Evolutionary conservation across 2,113 vertebrate genomes (phyloP).

Genomic region (Meleagris gallopavo): DNA sequence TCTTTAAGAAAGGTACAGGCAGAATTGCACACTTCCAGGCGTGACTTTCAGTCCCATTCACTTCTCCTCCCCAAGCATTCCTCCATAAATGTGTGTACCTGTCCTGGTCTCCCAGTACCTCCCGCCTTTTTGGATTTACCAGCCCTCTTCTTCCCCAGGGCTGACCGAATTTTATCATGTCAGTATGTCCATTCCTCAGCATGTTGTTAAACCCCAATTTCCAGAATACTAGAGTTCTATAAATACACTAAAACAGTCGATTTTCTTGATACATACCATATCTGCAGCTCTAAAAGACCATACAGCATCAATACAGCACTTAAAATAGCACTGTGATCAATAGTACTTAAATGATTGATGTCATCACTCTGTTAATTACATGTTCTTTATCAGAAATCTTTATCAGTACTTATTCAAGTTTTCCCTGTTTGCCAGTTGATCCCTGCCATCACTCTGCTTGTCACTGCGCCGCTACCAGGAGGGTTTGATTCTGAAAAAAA

Average conservation of each 20-base stretch:
- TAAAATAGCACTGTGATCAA: neutral
- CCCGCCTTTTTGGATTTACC: neutral
- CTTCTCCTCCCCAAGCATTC: neutral
- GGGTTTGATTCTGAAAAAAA: neutral
- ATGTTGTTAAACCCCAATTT: neutral
- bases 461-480: neutral
- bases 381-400: neutral
- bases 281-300: neutral
- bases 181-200: neutral
- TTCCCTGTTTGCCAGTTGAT: neutral
- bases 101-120: accelerated
- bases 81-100: neutral
- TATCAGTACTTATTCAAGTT: neutral
- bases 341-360: neutral
- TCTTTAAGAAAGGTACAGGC: neutral
- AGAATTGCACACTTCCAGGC: neutral
- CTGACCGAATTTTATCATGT: neutral
- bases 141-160: neutral
- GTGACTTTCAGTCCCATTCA: neutral
- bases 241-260: neutral
- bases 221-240: neutral
- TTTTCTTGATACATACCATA: neutral
- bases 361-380: neutral
- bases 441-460: neutral
- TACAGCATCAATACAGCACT: neutral